Conservation (phyloP, 2,113 vertebrate species). For the Lepus europaeus region DNA sequence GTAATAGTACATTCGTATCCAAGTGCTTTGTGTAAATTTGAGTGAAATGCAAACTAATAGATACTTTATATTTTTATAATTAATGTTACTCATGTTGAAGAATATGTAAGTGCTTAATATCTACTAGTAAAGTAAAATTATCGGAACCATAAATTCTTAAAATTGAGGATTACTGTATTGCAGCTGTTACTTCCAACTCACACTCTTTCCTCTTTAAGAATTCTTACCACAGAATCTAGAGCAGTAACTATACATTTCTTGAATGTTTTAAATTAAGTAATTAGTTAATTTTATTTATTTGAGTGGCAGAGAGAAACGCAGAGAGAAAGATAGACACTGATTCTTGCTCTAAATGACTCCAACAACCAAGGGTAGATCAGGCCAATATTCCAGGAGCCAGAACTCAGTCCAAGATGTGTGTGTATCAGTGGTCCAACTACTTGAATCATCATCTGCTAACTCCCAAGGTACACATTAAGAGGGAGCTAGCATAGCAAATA, state of each 20-base stretch:
- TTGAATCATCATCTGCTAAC: too few species aligned
- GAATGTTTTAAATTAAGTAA: too few species aligned
- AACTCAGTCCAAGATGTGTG: too few species aligned
- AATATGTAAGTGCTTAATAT: neutral
- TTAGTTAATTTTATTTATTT: too few species aligned
- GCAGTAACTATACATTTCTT: neutral
- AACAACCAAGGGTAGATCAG: too few species aligned
- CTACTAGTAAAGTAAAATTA: neutral
- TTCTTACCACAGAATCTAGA: neutral
- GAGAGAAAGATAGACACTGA: too few species aligned
- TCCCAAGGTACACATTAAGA: too few species aligned
- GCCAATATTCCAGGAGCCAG: too few species aligned
- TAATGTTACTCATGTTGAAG: neutral
- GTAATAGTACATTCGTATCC: neutral
- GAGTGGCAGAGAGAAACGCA: too few species aligned
- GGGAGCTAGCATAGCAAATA: too few species aligned
- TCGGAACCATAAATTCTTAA: neutral
- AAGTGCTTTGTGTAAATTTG: neutral
- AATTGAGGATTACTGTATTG: neutral
- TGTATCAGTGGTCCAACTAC: too few species aligned
- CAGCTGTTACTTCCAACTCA: neutral
- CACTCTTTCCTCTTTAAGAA: neutral
- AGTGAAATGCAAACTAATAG: neutral
- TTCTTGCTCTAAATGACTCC: too few species aligned
- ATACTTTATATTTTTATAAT: neutral